phyloP scores from a whole-genome alignment of 2,113 vertebrate species.

The Ailurus styani region DNA sequence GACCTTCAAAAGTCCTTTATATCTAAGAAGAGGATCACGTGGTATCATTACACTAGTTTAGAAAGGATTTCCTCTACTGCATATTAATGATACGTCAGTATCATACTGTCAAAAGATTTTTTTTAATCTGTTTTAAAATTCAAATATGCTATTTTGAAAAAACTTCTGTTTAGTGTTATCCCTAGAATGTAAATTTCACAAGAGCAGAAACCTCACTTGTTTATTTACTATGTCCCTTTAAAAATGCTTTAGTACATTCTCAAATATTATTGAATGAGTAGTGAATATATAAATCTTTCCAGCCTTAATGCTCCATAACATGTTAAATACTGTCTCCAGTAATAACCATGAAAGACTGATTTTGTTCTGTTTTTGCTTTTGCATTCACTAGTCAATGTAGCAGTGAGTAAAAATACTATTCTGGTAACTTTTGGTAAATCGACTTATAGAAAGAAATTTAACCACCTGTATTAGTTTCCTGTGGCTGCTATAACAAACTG shows the following conservation, averaged over 20 bases:
- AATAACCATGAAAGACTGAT: neutral
- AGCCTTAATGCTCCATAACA: neutral
- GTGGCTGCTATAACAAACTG: neutral
- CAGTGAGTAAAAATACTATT: neutral
- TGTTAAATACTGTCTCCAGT: neutral
- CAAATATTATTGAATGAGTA: neutral
- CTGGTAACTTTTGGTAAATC: neutral
- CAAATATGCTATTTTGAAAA: neutral
- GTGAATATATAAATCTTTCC: neutral
- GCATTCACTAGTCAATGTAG: neutral
- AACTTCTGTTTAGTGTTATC: neutral
- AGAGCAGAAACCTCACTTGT: neutral
- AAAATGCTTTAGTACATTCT: neutral
- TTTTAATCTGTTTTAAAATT: neutral
- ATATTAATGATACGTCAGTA: neutral
- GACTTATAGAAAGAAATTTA: neutral
- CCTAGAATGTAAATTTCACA: neutral
- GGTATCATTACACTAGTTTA: neutral
- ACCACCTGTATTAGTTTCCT: neutral
- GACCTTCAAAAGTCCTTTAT: neutral
- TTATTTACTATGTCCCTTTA: neutral
- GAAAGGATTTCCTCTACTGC: neutral
- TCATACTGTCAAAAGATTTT: neutral
- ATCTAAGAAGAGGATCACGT: neutral
- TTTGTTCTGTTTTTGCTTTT: neutral